Percentiles rank a stretch among this genome's conserved stretches.
Conservation (phyloP, 2,113 vertebrate species). For the Callospermophilus lateralis region DNA sequence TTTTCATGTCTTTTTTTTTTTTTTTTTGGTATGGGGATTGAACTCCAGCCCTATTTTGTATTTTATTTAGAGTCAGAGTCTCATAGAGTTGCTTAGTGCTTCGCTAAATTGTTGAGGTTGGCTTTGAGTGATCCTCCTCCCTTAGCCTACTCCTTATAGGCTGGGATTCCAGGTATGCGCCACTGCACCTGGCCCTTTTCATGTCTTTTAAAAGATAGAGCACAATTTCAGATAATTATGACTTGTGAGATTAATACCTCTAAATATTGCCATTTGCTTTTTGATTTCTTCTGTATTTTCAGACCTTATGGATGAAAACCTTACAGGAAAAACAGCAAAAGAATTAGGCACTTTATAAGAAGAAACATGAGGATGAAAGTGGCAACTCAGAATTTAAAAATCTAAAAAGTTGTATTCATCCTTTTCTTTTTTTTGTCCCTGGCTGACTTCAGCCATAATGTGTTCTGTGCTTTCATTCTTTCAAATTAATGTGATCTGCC, state of each 20-base stretch:
- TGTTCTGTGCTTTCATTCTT: neutral
- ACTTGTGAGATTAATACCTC: neutral
- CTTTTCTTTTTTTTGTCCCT: neutral
- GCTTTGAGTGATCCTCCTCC: no score
- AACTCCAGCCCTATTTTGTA: no score
- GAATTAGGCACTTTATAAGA: neutral
- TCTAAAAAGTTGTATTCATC: neutral
- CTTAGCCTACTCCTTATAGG: no score
- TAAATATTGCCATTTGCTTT: conserved; percentile 10
- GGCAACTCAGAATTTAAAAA: neutral
- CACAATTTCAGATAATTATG: neutral
- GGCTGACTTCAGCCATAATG: neutral
- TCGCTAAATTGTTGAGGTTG: no score
- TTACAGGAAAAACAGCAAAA: neutral
- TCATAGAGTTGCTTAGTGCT: no score
- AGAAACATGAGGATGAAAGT: neutral
- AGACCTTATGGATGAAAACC: neutral
- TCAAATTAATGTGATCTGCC: neutral
- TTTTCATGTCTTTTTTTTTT: neutral
- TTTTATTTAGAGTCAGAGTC: no score
- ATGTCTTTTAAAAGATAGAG: neutral
- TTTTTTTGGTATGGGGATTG: no score
- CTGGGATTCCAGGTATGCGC: no score
- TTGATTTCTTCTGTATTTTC: neutral
- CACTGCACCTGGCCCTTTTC: neutral